Evolutionary conservation across 2,113 vertebrate species (phyloP).

Genomic region (Myxocyprinus asiaticus): DNA sequence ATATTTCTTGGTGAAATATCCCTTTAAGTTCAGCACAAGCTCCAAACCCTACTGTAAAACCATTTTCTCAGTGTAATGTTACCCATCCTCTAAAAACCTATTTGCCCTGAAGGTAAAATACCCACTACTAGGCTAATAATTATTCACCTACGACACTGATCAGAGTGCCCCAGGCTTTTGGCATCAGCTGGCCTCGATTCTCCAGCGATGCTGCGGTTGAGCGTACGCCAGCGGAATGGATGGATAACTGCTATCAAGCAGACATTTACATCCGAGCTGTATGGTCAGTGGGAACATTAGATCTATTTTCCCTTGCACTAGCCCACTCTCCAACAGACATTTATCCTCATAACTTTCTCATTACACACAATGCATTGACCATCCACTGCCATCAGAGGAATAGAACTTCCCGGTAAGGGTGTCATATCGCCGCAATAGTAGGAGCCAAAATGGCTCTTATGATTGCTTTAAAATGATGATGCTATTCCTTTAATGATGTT

Average conservation of each 20-base stretch:
- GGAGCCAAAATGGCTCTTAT: conserved; percentile 43
- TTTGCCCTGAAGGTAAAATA: conserved; percentile 4
- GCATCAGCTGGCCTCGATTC: conserved; percentile 45
- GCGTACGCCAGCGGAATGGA: conserved; percentile 27
- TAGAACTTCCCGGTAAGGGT: conserved; percentile 50
- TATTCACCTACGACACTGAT: conserved; percentile 15
- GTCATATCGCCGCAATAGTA: conserved; percentile 43
- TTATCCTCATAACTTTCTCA: conserved; percentile 57
- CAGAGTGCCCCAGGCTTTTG: not conserved
- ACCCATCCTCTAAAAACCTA: not conserved
- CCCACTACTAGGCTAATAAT: not conserved
- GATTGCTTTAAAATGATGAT: conserved; percentile 52
- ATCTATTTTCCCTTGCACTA: conserved; percentile 53
- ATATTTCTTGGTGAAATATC: no score
- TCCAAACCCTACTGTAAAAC: no score
- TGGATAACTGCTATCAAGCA: conserved; percentile 51
- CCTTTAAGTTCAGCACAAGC: no score
- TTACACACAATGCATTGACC: conserved; percentile 49
- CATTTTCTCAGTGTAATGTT: not conserved
- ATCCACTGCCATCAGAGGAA: conserved; percentile 41
- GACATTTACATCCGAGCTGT: conserved; percentile 54
- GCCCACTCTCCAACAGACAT: conserved; percentile 48
- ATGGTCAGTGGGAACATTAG: conserved; percentile 55
- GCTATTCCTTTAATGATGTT: conserved; percentile 52
- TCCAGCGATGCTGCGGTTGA: not conserved